A percentile compares a stretch with the other conserved stretches of the same genome.
Conservation (phyloP, 2,888 invertebrate species). For the Gymnocheta viridis region DNA sequence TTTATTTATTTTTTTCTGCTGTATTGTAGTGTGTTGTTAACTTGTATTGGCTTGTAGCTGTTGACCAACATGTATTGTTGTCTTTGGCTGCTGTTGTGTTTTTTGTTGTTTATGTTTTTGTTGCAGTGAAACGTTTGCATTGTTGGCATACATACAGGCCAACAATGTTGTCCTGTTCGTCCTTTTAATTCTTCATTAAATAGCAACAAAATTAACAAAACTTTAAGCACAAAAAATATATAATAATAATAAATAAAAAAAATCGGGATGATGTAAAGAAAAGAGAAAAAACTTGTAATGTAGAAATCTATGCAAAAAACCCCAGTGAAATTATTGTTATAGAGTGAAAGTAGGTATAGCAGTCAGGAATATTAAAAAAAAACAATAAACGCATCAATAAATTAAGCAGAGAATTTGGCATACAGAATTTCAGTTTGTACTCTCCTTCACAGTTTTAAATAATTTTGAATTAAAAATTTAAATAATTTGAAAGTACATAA, state of each 20-base stretch:
- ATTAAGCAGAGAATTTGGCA: not conserved
- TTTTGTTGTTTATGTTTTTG: too few species aligned
- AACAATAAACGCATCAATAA: not conserved
- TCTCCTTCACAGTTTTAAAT: not conserved
- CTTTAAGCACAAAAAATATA: not conserved
- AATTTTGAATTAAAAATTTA: not conserved
- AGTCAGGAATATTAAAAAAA: not conserved
- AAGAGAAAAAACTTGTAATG: not conserved
- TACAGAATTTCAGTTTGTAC: not conserved
- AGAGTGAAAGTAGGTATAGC: too few species aligned
- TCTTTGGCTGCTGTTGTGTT: constrained; percentile 59
- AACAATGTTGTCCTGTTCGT: constrained; percentile 8
- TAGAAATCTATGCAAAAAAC: constrained; percentile 1
- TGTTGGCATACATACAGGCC: not conserved
- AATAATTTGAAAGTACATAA: not conserved
- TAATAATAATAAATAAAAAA: not conserved
- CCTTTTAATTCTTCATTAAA: constrained; percentile 54
- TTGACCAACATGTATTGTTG: constrained; percentile 66
- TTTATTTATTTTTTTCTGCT: not conserved
- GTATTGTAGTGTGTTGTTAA: constrained; percentile 44
- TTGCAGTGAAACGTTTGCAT: constrained; percentile 26
- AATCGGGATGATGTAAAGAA: not conserved
- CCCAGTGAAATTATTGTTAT: constrained; percentile 25
- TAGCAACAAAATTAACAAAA: constrained; percentile 1
- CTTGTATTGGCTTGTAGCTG: constrained; percentile 59